Base-by-base conservation (phyloP, 1,140 invertebrate genomes). In the Anastatus disparis region DNA sequence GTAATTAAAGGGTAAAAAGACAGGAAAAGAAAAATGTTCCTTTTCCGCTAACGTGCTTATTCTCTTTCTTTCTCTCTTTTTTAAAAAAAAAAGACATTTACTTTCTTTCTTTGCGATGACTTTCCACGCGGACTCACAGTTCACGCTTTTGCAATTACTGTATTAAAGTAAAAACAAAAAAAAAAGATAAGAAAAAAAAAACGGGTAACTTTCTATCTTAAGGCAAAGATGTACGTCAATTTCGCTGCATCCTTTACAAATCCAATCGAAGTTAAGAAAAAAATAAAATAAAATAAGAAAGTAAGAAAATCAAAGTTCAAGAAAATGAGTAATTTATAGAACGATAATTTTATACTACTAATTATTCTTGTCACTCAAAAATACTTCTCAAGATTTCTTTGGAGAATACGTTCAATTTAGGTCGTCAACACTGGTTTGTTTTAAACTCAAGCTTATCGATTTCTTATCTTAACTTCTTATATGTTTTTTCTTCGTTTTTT, bases 111-210 rank as follows among this genome's bases (percentile, higher is more conserved):
- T n/a, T n/a, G n/a, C n/a, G n/a, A n/a, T n/a, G n/a, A n/a, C n/a
- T n/a, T n/a, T n/a, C n/a, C n/a, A n/a, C n/a, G n/a, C n/a, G n/a
- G n/a, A n/a, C n/a, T n/a, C n/a, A n/a, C n/a, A n/a, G n/a, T n/a
- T n/a, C n/a, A 50, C 31, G 46, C 46, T 50, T 12, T 3, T 20
- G 46, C 46, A 26, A 24, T 50, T 50, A 50, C 22, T 50, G 20
- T 50, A 50, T 50, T 50, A 24, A 26, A 50, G 46, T 24, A 50
- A 50, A 50, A 50, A 22, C n/a, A n/a, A n/a, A n/a, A n/a, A n/a
- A n/a, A n/a, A n/a, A n/a, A n/a, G n/a, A 7, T n/a, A n/a, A n/a
- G n/a, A n/a, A n/a, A n/a, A n/a, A n/a, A n/a, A n/a, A n/a, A n/a
- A n/a, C n/a, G n/a, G 10, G 31, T 35, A 10, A 35, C 31, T 35